phyloP scores from a whole-genome alignment of 2,888 invertebrate species.

The Drosophila koepferae region DNA sequence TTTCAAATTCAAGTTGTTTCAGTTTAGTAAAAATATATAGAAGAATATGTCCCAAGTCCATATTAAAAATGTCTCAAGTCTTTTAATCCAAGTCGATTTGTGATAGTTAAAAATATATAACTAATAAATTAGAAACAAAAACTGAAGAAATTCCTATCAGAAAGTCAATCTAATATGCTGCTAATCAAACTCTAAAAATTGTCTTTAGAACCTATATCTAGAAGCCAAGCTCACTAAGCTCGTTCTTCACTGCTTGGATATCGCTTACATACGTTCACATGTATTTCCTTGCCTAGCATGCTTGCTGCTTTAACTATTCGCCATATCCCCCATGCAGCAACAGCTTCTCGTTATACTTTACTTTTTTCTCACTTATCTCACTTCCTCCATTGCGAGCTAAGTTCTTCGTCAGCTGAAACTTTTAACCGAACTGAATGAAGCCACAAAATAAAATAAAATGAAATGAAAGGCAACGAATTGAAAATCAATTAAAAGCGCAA shows the following conservation, averaged over 20 bases:
- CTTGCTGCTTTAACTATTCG: not conserved
- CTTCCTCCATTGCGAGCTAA: not conserved
- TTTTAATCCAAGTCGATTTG: too few species aligned
- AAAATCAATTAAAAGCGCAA: slow-evolving; percentile 59
- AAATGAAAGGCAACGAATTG: slow-evolving; percentile 15
- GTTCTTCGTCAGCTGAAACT: not conserved
- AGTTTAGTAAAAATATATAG: not conserved
- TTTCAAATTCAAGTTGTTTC: not conserved
- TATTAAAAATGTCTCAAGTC: too few species aligned
- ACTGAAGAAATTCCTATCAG: too few species aligned
- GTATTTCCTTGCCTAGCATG: not conserved
- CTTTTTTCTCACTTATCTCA: not conserved
- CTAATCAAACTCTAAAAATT: too few species aligned
- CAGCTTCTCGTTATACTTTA: not conserved
- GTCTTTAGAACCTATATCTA: too few species aligned
- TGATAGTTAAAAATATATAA: too few species aligned
- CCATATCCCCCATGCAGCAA: too few species aligned
- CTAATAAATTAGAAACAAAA: too few species aligned
- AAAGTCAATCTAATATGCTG: too few species aligned
- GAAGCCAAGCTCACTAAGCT: not conserved
- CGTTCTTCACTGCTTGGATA: not conserved
- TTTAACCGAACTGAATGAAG: not conserved
- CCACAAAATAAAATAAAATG: slow-evolving; percentile 12
- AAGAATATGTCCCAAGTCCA: not conserved
- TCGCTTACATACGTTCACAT: too few species aligned